A percentile compares a stretch with the other conserved stretches of the same genome.
Evolutionary conservation across 2,888 invertebrate species (phyloP).

Genomic region (Drosophila suboccidentalis): DNA sequence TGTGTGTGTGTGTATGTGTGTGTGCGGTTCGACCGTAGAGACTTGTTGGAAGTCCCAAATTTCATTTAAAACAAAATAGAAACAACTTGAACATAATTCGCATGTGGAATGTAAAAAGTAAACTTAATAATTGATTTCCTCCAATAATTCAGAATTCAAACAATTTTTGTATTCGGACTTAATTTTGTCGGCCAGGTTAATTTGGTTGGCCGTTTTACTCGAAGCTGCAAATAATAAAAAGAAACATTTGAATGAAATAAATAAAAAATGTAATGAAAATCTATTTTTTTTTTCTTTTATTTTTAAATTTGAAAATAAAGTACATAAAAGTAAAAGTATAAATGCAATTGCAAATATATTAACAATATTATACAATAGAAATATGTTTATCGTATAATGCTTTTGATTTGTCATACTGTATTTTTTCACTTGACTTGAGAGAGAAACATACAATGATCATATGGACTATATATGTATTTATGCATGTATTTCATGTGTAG

Average conservation of each 20-base stretch:
- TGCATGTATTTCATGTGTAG: slow-evolving; percentile 25
- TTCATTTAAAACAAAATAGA: slow-evolving; percentile 66
- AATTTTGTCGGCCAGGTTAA: slow-evolving; percentile 61
- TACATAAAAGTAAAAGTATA: slow-evolving; percentile 32
- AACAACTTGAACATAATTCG: slow-evolving; percentile 38
- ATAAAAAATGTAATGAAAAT: slow-evolving; percentile 34
- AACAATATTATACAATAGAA: slow-evolving; percentile 37
- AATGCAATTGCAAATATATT: slow-evolving; percentile 32
- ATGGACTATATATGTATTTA: slow-evolving; percentile 29
- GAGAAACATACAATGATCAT: slow-evolving; percentile 22
- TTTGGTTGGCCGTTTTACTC: slow-evolving; percentile 60
- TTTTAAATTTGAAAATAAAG: background rate
- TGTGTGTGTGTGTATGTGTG: slow-evolving; percentile 44
- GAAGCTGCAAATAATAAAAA: slow-evolving; percentile 60
- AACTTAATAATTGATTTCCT: slow-evolving; percentile 48
- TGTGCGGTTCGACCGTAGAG: slow-evolving; percentile 79
- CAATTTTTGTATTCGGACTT: slow-evolving; percentile 47
- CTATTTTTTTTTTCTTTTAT: slow-evolving; percentile 17
- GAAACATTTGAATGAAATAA: slow-evolving; percentile 18
- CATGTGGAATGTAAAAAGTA: slow-evolving; percentile 52
- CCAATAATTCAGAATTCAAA: slow-evolving; percentile 41
- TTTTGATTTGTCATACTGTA: slow-evolving; percentile 2
- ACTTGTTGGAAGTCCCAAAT: slow-evolving; percentile 75
- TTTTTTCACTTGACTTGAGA: slow-evolving; percentile 14
- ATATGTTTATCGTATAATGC: background rate